Evolutionary conservation across 2,113 vertebrate genomes (phyloP).

Genomic region (Equus quagga): DNA sequence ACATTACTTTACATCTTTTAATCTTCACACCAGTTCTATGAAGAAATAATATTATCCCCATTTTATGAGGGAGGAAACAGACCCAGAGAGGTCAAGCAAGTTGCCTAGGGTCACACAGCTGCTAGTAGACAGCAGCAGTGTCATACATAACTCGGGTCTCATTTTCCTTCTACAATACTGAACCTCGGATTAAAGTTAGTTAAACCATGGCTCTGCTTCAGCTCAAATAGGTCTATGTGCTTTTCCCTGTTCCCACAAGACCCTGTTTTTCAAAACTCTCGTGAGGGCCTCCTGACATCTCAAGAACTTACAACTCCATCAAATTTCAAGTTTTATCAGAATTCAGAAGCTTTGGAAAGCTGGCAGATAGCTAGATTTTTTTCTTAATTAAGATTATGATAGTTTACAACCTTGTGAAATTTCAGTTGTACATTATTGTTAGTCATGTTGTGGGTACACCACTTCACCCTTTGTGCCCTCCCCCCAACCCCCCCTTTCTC

Average conservation of each 20-base stretch:
- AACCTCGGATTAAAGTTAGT: background rate
- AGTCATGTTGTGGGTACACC: too few relatives aligned
- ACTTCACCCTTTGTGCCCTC: too few relatives aligned
- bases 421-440: too few relatives aligned
- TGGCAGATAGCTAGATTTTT: background rate
- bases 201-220: background rate
- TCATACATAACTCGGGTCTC: background rate
- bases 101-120: background rate
- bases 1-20: background rate
- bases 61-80: background rate
- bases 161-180: background rate
- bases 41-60: background rate
- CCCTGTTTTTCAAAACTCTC: background rate
- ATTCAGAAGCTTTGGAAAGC: background rate
- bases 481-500: too few relatives aligned
- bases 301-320: background rate
- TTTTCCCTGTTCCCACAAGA: background rate
- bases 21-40: background rate
- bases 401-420: too few relatives aligned
- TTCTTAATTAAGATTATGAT: too few relatives aligned
- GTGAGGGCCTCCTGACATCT: background rate
- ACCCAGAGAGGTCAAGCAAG: background rate
- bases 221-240: background rate
- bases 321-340: background rate
- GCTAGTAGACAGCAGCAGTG: fast-evolving